A percentile compares a stretch with the other conserved stretches of the same genome.
These are phyloP conservation scores for Propsilocerus akamusi DNA, from an alignment of 1,140 invertebrate species.

Conservation along the genomic window DNA sequence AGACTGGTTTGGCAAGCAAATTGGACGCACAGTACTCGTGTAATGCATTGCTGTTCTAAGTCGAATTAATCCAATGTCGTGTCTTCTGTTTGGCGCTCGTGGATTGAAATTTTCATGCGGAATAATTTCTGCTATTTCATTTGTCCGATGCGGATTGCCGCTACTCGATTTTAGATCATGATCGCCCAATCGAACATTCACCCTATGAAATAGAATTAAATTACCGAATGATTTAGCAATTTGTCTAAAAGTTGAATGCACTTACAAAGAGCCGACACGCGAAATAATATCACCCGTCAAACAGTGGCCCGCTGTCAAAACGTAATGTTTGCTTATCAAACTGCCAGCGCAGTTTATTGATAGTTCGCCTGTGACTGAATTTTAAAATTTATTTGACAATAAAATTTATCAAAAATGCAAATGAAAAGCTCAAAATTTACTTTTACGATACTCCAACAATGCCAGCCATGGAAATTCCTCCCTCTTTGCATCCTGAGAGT, in stretches of 20 bases:
- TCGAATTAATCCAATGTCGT: slow-evolving; percentile 30
- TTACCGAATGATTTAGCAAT: slow-evolving; percentile 1
- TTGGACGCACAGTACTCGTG: slow-evolving; percentile 31
- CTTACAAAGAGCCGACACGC: slow-evolving; percentile 30
- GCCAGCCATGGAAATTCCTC: slow-evolving; percentile 43
- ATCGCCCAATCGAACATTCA: slow-evolving; percentile 29
- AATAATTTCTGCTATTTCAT: slow-evolving; percentile 19
- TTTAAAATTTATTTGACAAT: neutral
- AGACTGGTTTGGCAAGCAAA: slow-evolving; percentile 28
- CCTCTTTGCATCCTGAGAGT: slow-evolving; percentile 17
- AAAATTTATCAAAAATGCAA: neutral
- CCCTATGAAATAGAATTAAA: slow-evolving; percentile 8
- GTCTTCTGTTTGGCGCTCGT: slow-evolving; percentile 11
- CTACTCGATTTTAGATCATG: slow-evolving; percentile 25
- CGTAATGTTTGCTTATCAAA: slow-evolving; percentile 35
- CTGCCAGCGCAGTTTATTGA: slow-evolving; percentile 35
- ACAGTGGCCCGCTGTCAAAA: slow-evolving; percentile 53
- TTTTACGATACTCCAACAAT: slow-evolving; percentile 31
- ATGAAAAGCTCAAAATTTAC: slow-evolving; percentile 6
- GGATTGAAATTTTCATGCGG: slow-evolving; percentile 25
- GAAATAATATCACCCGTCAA: slow-evolving; percentile 26
- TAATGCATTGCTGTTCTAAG: slow-evolving; percentile 22
- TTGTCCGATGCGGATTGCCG: slow-evolving; percentile 10
- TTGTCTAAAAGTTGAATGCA: slow-evolving; percentile 9
- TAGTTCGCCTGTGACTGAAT: slow-evolving; percentile 10